Percentiles rank a stretch among this genome's conserved stretches.
These are phyloP conservation scores for Forbesichthys agassizii DNA, from an alignment of 2,113 vertebrate species.

Conservation along the genomic window DNA sequence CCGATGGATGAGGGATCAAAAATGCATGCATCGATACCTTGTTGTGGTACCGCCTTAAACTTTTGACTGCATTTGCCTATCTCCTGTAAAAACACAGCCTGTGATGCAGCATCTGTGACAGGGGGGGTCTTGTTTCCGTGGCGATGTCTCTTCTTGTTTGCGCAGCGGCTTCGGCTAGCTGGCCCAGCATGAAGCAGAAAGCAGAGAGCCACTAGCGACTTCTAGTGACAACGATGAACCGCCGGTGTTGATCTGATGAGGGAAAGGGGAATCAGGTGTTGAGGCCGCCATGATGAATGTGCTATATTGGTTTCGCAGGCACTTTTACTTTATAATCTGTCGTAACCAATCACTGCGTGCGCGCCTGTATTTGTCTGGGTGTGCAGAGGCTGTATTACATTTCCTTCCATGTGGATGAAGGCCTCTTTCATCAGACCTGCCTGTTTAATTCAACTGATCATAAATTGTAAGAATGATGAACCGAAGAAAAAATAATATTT, in stretches of 20 bases:
- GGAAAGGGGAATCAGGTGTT: constrained; percentile 17
- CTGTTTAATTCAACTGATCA: constrained; percentile 18
- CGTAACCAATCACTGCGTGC: constrained; percentile 22
- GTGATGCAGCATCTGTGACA: constrained; percentile 26
- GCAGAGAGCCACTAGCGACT: constrained; percentile 18
- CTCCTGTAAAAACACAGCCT: constrained; percentile 13
- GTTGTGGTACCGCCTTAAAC: constrained; percentile 16
- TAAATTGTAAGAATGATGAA: constrained; percentile 38
- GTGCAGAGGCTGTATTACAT: constrained; percentile 35
- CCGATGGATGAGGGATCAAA: constrained; percentile 43
- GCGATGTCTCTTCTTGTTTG: constrained; percentile 30
- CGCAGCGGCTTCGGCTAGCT: constrained; percentile 38
- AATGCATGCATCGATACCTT: constrained; percentile 11
- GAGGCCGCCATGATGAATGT: constrained; percentile 40
- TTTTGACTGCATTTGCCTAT: constrained; percentile 28
- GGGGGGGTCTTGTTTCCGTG: constrained; percentile 46
- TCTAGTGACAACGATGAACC: constrained; percentile 9
- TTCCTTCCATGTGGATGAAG: constrained; percentile 36
- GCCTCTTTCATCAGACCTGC: constrained; percentile 50
- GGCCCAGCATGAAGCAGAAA: constrained; percentile 61
- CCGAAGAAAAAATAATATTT: constrained; percentile 7
- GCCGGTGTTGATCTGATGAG: constrained; percentile 21
- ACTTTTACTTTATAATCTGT: constrained; percentile 38
- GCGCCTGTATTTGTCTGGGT: constrained; percentile 12
- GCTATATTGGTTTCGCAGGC: background rate